phyloP scores from a whole-genome alignment of 2,797 vertebrate species.

The Neoniphon sammara region DNA sequence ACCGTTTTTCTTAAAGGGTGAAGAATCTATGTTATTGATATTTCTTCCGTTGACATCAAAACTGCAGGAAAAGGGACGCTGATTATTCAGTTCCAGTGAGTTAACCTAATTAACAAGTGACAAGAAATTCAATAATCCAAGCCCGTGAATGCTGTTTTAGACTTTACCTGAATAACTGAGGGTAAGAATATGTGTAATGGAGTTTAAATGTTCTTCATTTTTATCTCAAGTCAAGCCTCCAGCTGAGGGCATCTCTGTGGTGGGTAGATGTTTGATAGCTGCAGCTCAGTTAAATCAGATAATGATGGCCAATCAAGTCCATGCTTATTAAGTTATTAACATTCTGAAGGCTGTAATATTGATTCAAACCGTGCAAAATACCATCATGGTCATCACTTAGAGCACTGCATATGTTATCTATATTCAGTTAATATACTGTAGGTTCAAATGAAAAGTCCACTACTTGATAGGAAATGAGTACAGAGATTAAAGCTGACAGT shows the following conservation, averaged over 20 bases:
- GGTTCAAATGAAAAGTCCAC: neutral
- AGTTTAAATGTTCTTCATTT: constrained; percentile 1
- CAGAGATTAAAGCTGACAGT: no score
- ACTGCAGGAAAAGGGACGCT: no score
- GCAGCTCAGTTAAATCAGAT: constrained; percentile 11
- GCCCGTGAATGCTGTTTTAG: neutral
- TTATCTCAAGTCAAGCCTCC: neutral
- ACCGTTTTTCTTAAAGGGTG: no score
- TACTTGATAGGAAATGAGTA: neutral
- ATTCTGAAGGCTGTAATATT: neutral
- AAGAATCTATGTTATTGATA: no score
- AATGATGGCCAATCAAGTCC: neutral
- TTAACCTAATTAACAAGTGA: no score
- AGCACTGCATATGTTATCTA: neutral
- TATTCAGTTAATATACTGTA: neutral
- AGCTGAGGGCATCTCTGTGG: neutral
- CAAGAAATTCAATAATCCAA: neutral
- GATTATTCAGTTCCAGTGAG: no score
- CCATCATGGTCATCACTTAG: neutral
- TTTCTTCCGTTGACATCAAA: no score
- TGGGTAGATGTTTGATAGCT: constrained; percentile 11
- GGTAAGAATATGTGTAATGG: no score
- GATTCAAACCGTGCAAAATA: neutral
- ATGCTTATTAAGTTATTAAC: no score
- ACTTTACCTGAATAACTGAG: no score